Evolutionary conservation across 2,888 invertebrate species (phyloP).

Genomic region (Callosobruchus maculatus): DNA sequence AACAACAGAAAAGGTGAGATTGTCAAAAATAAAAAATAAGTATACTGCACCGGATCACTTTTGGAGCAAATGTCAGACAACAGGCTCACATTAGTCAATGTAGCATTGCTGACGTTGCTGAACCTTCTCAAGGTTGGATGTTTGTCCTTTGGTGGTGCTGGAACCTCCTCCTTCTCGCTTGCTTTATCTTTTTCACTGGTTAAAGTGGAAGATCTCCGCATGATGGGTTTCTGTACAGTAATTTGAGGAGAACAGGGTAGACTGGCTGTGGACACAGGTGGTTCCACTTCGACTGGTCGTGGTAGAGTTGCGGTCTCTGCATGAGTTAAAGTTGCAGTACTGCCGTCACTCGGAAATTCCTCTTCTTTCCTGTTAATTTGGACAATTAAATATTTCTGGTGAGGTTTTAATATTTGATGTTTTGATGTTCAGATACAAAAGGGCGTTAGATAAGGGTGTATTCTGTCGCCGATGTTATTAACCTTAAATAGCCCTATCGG

Average conservation of each 20-base stretch:
- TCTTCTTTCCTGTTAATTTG: constrained; percentile 37
- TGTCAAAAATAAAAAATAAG: constrained; percentile 24
- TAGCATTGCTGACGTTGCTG: constrained; percentile 56
- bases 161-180: constrained; percentile 34
- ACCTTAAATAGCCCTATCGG: too few species aligned
- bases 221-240: constrained; percentile 10
- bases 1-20: neutral
- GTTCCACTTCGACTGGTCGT: constrained; percentile 31
- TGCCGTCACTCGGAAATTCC: constrained; percentile 40
- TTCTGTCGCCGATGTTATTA: too few species aligned
- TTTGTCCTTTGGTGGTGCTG: neutral
- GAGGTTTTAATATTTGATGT: too few species aligned
- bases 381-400: neutral
- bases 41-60: constrained; percentile 46
- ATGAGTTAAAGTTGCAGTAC: constrained; percentile 45
- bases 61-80: constrained; percentile 39
- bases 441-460: too few species aligned
- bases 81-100: constrained; percentile 61
- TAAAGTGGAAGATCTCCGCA: constrained; percentile 21
- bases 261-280: constrained; percentile 30
- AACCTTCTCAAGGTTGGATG: constrained; percentile 38
- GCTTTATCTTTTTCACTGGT: constrained; percentile 41
- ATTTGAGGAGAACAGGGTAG: constrained; percentile 36
- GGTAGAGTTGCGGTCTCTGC: constrained; percentile 28
- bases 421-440: too few species aligned